These are phyloP conservation scores for Petroica traversi DNA, from an alignment of 2,113 vertebrate species.

Conservation along the genomic window DNA sequence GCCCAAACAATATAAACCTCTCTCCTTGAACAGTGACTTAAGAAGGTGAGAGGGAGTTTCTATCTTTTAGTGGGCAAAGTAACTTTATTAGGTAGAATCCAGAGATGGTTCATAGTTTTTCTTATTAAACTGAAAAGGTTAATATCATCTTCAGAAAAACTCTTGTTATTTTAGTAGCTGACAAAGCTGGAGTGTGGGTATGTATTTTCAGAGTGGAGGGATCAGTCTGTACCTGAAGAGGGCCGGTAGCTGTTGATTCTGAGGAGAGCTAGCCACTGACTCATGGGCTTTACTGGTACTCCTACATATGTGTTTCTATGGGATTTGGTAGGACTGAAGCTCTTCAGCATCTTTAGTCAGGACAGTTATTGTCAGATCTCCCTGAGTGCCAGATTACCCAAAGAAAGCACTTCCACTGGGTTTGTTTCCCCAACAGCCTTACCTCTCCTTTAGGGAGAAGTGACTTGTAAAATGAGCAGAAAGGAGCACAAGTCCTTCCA, in stretches of 20 bases:
- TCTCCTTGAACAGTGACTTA: background rate
- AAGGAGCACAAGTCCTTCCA: background rate
- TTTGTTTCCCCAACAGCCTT: background rate
- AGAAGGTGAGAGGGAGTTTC: background rate
- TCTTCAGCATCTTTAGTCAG: background rate
- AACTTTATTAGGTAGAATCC: background rate
- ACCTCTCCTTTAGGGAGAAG: background rate
- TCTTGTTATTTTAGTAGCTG: background rate
- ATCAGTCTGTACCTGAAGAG: background rate
- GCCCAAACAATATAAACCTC: background rate
- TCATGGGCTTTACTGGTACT: background rate
- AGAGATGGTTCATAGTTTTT: background rate
- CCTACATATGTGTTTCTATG: background rate
- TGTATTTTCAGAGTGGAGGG: background rate
- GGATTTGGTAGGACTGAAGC: background rate
- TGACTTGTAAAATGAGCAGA: background rate
- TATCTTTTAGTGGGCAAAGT: accelerated
- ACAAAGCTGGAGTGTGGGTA: background rate
- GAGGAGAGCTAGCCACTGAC: background rate
- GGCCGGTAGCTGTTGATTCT: background rate
- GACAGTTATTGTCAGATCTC: background rate
- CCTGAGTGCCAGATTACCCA: background rate
- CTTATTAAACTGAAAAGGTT: background rate
- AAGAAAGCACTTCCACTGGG: background rate
- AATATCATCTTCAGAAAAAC: background rate